Evolutionary conservation across 2,797 vertebrate species (phyloP).

Genomic region (Lacerta agilis): DNA sequence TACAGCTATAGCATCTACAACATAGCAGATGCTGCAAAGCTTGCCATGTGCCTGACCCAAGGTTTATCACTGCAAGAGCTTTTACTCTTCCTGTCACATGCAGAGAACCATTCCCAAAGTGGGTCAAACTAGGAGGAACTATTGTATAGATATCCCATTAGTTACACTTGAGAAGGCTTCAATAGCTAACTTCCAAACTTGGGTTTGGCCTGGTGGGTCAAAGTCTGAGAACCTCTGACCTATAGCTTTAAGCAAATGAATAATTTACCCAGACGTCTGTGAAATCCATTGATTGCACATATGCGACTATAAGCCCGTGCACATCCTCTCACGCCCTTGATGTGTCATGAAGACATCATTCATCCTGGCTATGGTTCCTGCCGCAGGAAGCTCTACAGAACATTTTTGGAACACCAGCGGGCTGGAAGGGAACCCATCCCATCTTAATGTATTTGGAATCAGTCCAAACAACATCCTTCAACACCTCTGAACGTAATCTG

Average conservation of each 20-base stretch:
- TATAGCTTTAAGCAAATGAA: not conserved
- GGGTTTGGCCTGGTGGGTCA: not conserved
- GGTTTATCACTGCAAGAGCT: not conserved
- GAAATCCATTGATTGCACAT: not conserved
- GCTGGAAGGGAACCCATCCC: not conserved
- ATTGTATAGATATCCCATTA: no score
- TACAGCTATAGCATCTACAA: not conserved
- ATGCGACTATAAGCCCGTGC: not conserved
- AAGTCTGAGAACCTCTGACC: slow-evolving; percentile 10
- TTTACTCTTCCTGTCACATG: not conserved
- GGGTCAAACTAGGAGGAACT: not conserved
- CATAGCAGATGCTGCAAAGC: not conserved
- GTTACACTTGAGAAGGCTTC: not conserved
- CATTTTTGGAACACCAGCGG: not conserved
- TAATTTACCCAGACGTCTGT: slow-evolving; percentile 7
- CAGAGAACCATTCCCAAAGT: not conserved
- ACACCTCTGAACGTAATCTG: not conserved
- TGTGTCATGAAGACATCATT: not conserved
- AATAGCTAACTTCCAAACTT: not conserved
- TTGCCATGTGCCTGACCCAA: not conserved
- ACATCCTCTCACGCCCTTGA: not conserved
- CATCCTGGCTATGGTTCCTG: not conserved
- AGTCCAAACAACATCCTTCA: not conserved
- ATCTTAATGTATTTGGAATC: not conserved
- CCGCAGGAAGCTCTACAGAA: not conserved